phyloP scores from a whole-genome alignment of 2,888 invertebrate genomes.

The Mesorhabditis spiculigera region DNA sequence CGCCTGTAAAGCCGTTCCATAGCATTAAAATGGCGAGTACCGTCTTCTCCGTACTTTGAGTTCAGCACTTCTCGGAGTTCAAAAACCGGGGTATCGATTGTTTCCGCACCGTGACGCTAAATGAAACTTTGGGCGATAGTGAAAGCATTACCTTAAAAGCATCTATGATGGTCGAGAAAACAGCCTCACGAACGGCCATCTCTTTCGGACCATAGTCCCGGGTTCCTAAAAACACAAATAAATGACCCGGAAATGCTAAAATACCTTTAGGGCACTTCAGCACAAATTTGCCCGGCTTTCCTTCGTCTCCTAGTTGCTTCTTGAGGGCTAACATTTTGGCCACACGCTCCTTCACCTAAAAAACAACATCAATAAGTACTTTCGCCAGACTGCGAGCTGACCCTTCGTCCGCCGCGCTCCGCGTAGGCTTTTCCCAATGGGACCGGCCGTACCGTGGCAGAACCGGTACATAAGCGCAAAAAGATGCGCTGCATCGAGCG shows the following conservation, averaged over 20 bases:
- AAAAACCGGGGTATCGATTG: conserved; percentile 72
- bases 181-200: conserved; percentile 76
- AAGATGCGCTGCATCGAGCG: conserved; percentile 3
- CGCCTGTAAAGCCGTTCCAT: conserved; percentile 65
- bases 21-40: background rate
- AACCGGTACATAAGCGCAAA: background rate
- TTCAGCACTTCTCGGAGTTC: conserved; percentile 68
- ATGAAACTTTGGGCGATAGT: background rate
- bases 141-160: conserved; percentile 73
- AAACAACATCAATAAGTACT: conserved; percentile 11
- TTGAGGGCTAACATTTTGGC: conserved; percentile 77
- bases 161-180: conserved; percentile 75
- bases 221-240: conserved; percentile 65
- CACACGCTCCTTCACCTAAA: conserved; percentile 80
- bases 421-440: conserved; percentile 31
- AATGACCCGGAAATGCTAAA: background rate
- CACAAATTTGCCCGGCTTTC: conserved; percentile 38
- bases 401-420: conserved; percentile 50
- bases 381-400: conserved; percentile 13
- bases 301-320: conserved; percentile 66
- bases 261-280: conserved; percentile 54
- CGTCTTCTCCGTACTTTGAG: conserved; percentile 97
- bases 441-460: conserved; percentile 8
- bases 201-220: conserved; percentile 89
- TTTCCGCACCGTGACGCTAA: conserved; percentile 85